These are phyloP conservation scores for Thaleichthys pacificus DNA, from an alignment of 2,797 vertebrate genomes.

Conservation along the genomic window DNA sequence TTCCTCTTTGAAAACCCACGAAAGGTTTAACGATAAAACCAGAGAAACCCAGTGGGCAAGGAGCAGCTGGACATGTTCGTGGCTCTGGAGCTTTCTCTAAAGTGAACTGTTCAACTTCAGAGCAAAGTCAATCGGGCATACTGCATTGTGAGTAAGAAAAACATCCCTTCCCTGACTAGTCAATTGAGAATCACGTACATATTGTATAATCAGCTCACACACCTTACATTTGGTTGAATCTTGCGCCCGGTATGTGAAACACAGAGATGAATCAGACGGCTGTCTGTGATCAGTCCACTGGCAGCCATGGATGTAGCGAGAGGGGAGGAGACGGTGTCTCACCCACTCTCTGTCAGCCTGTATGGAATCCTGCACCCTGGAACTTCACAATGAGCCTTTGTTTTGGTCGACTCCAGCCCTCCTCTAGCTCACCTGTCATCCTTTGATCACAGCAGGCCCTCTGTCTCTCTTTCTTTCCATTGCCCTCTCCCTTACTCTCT, in stretches of 20 bases:
- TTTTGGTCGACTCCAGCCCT: conserved; percentile 71
- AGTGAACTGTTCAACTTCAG: conserved; percentile 24
- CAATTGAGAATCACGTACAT: conserved; percentile 1
- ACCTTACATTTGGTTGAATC: conserved; percentile 5
- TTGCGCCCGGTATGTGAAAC: conserved; percentile 31
- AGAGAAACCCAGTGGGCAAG: conserved; percentile 37
- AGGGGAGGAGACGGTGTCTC: conserved; percentile 64
- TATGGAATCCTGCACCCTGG: conserved; percentile 53
- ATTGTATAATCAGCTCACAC: conserved; percentile 4
- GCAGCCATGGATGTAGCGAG: conserved; percentile 52
- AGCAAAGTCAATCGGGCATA: neutral
- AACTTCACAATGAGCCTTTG: conserved; percentile 74
- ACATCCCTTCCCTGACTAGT: too few species aligned
- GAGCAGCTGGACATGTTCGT: conserved; percentile 28
- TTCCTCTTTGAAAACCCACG: conserved; percentile 58
- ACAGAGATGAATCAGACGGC: conserved; percentile 37
- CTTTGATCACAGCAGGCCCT: conserved; percentile 74
- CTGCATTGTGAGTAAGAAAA: too few species aligned
- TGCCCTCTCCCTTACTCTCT: conserved; percentile 27
- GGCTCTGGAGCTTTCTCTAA: conserved; percentile 17
- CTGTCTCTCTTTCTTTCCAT: conserved; percentile 24
- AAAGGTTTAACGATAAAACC: conserved; percentile 57
- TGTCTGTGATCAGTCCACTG: conserved; percentile 59
- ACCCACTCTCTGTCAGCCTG: conserved; percentile 58
- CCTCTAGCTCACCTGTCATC: conserved; percentile 73